Evolutionary conservation across 2,113 vertebrate genomes (phyloP).

Genomic region (Bothrops jararaca): DNA sequence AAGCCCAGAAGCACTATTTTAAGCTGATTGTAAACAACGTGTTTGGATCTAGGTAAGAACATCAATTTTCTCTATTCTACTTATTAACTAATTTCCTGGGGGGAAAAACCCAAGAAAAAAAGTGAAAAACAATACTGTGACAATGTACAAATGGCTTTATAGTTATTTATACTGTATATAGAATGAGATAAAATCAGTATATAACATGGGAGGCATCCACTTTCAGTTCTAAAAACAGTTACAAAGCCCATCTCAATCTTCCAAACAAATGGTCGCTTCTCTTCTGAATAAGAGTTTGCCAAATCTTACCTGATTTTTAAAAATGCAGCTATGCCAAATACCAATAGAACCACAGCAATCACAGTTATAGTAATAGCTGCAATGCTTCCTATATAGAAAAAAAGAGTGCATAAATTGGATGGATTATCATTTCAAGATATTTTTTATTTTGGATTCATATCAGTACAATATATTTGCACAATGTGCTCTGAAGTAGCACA

Average conservation of each 20-base stretch:
- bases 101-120: too few species aligned
- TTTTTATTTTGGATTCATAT: neutral
- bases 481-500: too few species aligned
- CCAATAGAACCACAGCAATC: conserved; percentile 71
- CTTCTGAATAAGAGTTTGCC: neutral
- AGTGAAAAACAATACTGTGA: neutral
- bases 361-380: conserved; percentile 73
- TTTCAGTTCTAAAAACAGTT: neutral
- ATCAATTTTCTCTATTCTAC: too few species aligned
- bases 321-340: conserved; percentile 68
- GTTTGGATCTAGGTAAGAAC: too few species aligned
- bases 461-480: neutral
- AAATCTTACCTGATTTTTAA: conserved; percentile 76
- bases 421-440: neutral
- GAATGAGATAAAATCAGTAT: neutral
- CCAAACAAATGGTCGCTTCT: neutral
- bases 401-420: neutral
- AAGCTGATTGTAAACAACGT: too few species aligned
- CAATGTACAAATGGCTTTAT: neutral
- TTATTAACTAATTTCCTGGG: too few species aligned
- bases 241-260: neutral
- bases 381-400: conserved; percentile 66
- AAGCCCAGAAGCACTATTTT: too few species aligned
- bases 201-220: neutral
- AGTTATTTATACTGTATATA: neutral